A percentile compares a stretch with the other conserved stretches of the same genome.
Evolutionary conservation across 2,113 vertebrate species (phyloP).

Genomic region (Ageneiosus marmoratus): DNA sequence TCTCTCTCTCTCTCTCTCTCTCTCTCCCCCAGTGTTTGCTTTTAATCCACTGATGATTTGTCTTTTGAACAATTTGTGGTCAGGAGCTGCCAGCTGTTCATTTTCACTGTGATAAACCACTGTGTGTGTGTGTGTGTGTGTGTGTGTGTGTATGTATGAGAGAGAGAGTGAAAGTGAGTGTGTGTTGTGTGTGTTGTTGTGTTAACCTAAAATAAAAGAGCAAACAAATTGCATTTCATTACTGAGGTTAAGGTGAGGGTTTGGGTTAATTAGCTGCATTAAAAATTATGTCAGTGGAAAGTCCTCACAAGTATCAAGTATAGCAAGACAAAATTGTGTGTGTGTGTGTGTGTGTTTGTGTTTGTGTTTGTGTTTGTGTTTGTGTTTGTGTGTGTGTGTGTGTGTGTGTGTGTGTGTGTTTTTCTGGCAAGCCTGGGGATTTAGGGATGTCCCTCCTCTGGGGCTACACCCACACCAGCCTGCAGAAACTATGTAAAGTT

Average conservation of each 20-base stretch:
- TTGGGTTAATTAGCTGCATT: no score
- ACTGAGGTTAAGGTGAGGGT: no score
- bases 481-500: not conserved
- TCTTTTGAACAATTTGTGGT: constrained; percentile 12
- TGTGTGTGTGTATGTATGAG: not conserved
- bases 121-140: not conserved
- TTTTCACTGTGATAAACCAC: not conserved
- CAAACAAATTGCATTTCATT: no score
- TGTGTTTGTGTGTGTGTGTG: no score
- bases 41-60: constrained; percentile 9
- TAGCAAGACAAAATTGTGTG: no score
- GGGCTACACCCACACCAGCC: not conserved
- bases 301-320: no score
- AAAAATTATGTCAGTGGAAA: no score
- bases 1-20: not conserved
- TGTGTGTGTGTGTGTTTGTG: no score
- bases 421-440: no score
- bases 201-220: no score
- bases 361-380: no score
- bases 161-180: not conserved
- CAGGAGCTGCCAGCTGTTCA: constrained; percentile 11
- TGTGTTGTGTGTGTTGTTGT: not conserved
- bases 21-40: not conserved
- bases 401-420: no score
- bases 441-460: not conserved